A percentile compares a stretch with the other conserved stretches of the same genome.
phyloP scores from a whole-genome alignment of 1,140 invertebrate species.

The Macrocentrus cingulum region DNA sequence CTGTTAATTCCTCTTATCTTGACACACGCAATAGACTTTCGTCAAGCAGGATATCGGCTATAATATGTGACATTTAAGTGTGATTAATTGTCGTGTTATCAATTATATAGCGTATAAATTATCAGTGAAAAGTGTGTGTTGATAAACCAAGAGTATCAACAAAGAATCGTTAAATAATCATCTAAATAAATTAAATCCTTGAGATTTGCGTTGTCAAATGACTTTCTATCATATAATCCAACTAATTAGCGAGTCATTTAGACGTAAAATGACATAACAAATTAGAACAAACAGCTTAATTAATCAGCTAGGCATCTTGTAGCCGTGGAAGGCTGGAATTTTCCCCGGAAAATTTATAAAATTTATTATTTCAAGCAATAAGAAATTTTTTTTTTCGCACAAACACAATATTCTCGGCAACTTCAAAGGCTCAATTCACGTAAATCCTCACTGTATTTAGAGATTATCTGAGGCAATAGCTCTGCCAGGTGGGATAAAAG shows the following conservation, averaged over 20 bases:
- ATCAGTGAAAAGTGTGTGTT: neutral
- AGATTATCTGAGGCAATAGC: neutral
- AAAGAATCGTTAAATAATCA: slow-evolving; percentile 1
- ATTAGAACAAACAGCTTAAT: slow-evolving; percentile 21
- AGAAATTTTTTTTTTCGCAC: neutral
- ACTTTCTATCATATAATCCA: neutral
- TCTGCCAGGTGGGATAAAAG: neutral
- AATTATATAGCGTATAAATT: neutral
- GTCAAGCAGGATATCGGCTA: slow-evolving; percentile 1
- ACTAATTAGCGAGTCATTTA: slow-evolving; percentile 19
- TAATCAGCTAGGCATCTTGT: slow-evolving; percentile 7
- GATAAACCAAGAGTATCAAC: neutral
- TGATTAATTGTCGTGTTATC: slow-evolving; percentile 11
- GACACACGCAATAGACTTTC: neutral
- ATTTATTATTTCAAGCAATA: neutral
- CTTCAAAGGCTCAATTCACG: slow-evolving; percentile 6
- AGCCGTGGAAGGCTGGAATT: neutral
- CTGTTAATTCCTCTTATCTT: too few relatives aligned
- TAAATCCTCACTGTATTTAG: neutral
- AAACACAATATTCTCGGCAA: slow-evolving; percentile 4
- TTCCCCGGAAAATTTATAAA: neutral
- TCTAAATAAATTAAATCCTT: neutral
- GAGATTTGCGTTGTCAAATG: neutral
- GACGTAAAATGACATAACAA: slow-evolving; percentile 12
- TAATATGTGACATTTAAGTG: slow-evolving; percentile 4